Evolutionary conservation across 2,113 vertebrate genomes (phyloP).

Genomic region (Lophotis ruficrista): DNA sequence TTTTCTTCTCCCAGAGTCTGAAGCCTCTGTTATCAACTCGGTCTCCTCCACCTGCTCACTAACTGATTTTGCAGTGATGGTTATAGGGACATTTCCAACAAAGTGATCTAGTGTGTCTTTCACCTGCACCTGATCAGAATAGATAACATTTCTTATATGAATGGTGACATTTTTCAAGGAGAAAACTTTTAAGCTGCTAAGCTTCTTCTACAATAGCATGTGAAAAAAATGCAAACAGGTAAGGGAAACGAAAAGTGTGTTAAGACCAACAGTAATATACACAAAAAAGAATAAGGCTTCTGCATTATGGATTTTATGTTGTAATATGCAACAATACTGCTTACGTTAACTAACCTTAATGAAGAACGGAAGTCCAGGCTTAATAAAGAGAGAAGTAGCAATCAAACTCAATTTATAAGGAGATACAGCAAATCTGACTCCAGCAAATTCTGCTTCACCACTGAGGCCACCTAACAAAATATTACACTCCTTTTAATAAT

Average conservation of each 20-base stretch:
- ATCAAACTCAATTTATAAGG: slow-evolving; percentile 87
- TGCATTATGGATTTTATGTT: background rate
- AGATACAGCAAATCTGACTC: slow-evolving; percentile 81
- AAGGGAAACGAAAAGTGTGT: background rate
- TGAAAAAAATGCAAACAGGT: background rate
- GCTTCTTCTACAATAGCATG: background rate
- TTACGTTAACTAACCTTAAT: slow-evolving; percentile 80
- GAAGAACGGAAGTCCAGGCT: slow-evolving; percentile 88
- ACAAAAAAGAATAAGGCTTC: background rate
- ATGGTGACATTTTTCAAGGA: background rate
- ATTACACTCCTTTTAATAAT: background rate
- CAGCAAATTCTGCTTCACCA: slow-evolving; percentile 83
- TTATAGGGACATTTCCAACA: slow-evolving; percentile 70
- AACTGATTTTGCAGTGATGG: slow-evolving; percentile 40
- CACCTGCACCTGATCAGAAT: slow-evolving; percentile 83
- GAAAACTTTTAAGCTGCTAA: background rate
- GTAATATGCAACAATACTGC: background rate
- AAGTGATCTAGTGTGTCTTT: slow-evolving; percentile 79
- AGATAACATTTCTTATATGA: background rate
- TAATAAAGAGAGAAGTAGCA: slow-evolving; percentile 91
- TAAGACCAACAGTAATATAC: background rate
- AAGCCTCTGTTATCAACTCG: background rate
- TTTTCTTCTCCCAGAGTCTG: background rate
- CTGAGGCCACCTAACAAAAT: slow-evolving; percentile 84
- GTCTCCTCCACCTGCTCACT: background rate